Evolutionary conservation across 1,140 invertebrate genomes (phyloP).

Genomic region (Lutraria rhynchaena): DNA sequence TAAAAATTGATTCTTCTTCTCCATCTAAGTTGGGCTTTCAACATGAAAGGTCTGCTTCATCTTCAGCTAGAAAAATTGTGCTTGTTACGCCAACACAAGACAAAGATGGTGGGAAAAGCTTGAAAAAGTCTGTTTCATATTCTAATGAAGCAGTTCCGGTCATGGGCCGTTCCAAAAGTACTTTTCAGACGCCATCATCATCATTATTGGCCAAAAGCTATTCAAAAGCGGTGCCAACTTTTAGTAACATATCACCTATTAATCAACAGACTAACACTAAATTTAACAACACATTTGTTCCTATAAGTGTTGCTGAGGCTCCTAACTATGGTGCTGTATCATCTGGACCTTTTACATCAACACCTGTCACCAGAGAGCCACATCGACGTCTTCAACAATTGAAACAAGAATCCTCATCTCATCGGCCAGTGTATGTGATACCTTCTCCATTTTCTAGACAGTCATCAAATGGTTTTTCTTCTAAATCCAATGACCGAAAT

Average conservation of each 20-base stretch:
- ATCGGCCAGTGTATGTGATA: constrained; percentile 55
- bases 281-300: constrained; percentile 26
- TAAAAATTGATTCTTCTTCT: not conserved
- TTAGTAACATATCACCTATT: constrained; percentile 56
- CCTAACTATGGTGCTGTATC: constrained; percentile 14
- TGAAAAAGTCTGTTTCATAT: constrained; percentile 14
- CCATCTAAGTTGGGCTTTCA: not conserved
- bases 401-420: constrained; percentile 16
- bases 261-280: constrained; percentile 17
- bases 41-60: not conserved
- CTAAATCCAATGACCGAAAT: not conserved
- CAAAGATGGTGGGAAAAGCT: not conserved
- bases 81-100: constrained; percentile 3
- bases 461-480: not conserved
- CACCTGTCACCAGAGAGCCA: constrained; percentile 22
- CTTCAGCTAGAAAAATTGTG: constrained; percentile 33
- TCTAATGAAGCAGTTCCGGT: constrained; percentile 48
- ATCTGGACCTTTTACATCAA: constrained; percentile 52
- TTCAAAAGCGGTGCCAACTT: constrained; percentile 57
- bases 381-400: not conserved
- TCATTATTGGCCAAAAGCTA: constrained; percentile 26
- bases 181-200: not conserved
- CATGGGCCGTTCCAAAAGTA: constrained; percentile 1
- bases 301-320: constrained; percentile 39
- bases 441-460: constrained; percentile 46